Base-by-base conservation (phyloP, 2,888 invertebrate genomes). In the Pilophorus perplexus region DNA sequence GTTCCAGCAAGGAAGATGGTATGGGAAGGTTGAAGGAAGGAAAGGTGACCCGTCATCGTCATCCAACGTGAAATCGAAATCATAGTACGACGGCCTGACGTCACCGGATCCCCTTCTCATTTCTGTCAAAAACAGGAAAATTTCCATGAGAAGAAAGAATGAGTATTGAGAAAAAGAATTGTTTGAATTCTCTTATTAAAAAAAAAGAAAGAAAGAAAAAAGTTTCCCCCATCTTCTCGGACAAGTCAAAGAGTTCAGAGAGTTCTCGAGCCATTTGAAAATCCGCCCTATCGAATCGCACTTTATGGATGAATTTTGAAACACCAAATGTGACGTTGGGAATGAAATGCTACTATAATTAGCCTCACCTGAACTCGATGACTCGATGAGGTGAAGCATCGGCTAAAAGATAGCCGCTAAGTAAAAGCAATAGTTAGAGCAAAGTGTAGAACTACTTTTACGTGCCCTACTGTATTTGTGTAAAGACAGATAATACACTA, bases 61-160 rank as follows among this genome's bases (percentile, higher is more conserved):
- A 37, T 66, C 66, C 48, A 62, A 62, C 46, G 44, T 20, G 62
- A 62, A 62, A 62, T 62, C 62, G 62, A 62, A 62, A 62, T 62
- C 62, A 62, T 48, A 22, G 28, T 18, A 62, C 62, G 62, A 46
- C 12, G 62, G 62, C 46, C 62, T 62, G 6, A 62, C 44, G 48
- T 50, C 50, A 64, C 50, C 64, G 50, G 64, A 52, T 64, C 54
- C 54, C 54, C 54, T 50, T 37, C 54, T 64, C 64, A 64, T 64
- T 44, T 64, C 64, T 64, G 54, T 64, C 40, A 52, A 40, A 59
- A 59, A 40, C n/a, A n/a, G n/a, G n/a, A n/a, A n/a, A n/a, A n/a
- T n/a, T n/a, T n/a, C 40, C 16, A 59, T 59, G 23, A 59, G 42
- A 42, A 62, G 46, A 28, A 16, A 28, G 10, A n/a, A n/a, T n/a